Percentiles rank a stretch among this genome's conserved stretches.
Conservation (phyloP, 2,797 vertebrate species). For the Eptatretus atami region DNA sequence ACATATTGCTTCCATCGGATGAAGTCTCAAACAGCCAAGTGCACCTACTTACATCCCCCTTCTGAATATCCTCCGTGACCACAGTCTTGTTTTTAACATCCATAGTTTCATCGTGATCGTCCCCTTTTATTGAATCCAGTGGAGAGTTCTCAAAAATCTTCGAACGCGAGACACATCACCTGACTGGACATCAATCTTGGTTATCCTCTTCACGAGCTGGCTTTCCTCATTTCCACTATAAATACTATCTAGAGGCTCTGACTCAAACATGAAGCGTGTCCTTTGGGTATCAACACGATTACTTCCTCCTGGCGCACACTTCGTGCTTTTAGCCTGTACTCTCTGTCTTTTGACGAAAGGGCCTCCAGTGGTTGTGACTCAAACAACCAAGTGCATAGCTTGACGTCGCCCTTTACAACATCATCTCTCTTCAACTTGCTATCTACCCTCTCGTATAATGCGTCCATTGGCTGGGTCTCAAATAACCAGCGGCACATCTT, state of each 20-base stretch:
- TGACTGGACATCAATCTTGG: conserved; percentile 44
- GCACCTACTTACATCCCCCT: conserved; percentile 51
- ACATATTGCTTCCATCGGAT: conserved; percentile 33
- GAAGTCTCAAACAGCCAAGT: conserved; percentile 68
- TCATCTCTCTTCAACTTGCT: conserved; percentile 16
- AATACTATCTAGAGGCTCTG: conserved; percentile 24
- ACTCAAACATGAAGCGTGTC: conserved; percentile 44
- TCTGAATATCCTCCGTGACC: conserved; percentile 23
- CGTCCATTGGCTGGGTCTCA: conserved; percentile 59
- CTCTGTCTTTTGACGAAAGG: conserved; percentile 26
- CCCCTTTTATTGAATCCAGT: conserved; percentile 23
- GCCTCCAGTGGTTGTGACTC: conserved; percentile 31
- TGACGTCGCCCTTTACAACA: conserved; percentile 19
- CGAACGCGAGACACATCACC: conserved; percentile 60
- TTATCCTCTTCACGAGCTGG: conserved; percentile 24
- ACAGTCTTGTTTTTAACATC: conserved; percentile 16
- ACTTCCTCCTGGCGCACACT: conserved; percentile 18
- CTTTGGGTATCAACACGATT: conserved; percentile 27
- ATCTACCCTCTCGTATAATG: conserved; percentile 32
- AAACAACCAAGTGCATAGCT: conserved; percentile 62
- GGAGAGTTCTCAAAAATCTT: conserved; percentile 48
- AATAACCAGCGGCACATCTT: conserved; percentile 65
- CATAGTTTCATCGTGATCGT: conserved; percentile 27
- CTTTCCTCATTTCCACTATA: conserved; percentile 13
- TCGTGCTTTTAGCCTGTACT: conserved; percentile 28